Conservation (phyloP, 2,113 vertebrate species). For the Tenrec ecaudatus region DNA sequence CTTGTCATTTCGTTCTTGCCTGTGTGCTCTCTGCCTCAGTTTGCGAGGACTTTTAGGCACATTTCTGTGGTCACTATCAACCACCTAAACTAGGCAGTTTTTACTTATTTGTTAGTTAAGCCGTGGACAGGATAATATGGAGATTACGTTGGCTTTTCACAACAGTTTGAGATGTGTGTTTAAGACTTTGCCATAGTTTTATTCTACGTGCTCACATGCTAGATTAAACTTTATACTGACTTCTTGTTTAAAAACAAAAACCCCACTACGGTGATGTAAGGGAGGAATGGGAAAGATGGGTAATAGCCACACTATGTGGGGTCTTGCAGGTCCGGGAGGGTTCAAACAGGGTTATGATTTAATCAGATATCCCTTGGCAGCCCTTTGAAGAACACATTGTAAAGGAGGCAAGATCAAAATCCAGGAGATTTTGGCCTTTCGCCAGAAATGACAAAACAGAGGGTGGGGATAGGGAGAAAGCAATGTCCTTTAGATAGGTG, state of each 20-base stretch:
- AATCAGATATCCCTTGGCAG: no score
- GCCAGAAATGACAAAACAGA: no score
- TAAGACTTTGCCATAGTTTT: background rate
- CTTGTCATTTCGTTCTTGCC: background rate
- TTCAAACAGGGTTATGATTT: slow-evolving; percentile 1
- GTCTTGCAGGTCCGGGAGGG: background rate
- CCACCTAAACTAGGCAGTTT: background rate
- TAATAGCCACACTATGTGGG: background rate
- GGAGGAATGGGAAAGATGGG: background rate
- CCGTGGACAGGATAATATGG: background rate
- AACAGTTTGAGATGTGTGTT: background rate
- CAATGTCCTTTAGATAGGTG: no score
- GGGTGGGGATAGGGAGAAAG: no score
- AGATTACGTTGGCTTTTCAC: background rate
- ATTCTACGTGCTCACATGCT: background rate
- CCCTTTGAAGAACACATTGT: no score
- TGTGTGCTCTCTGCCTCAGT: background rate
- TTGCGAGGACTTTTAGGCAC: background rate
- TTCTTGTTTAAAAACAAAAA: background rate
- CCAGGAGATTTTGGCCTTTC: no score
- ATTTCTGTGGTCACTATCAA: background rate
- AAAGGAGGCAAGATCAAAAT: no score
- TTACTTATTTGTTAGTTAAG: slow-evolving; percentile 18
- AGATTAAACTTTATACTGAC: slow-evolving; percentile 17
- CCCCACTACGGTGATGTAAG: background rate